phyloP scores from a whole-genome alignment of 30 jellyfish, hydroid and myxozoan species.

The Aurelia aurita complex sp. Pacific region DNA sequence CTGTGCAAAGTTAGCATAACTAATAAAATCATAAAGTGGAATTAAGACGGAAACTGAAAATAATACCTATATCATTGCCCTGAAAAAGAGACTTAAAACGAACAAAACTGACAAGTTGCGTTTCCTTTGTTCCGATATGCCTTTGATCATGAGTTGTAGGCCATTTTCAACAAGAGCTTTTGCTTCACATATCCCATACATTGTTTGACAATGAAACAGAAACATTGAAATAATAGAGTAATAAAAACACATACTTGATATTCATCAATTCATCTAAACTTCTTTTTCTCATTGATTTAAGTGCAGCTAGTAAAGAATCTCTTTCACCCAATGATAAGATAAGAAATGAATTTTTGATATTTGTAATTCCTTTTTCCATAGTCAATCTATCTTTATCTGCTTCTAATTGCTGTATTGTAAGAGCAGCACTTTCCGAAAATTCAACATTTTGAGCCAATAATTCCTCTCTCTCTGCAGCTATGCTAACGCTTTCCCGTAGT shows the following conservation, averaged over 20 bases:
- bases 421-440: conserved; percentile 85
- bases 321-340: conserved; percentile 87
- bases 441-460: conserved; percentile 81
- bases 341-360: conserved; percentile 88
- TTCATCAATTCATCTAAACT: conserved; percentile 73
- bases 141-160: too few relatives aligned
- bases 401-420: conserved; percentile 51
- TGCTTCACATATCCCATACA: too few relatives aligned
- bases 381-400: conserved; percentile 73
- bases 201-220: neutral
- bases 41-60: too few relatives aligned
- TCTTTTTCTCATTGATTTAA: conserved; percentile 72
- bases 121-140: too few relatives aligned
- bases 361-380: conserved; percentile 91
- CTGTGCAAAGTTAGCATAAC: too few relatives aligned
- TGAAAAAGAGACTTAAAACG: too few relatives aligned
- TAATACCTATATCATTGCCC: too few relatives aligned
- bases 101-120: too few relatives aligned
- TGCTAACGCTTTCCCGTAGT: conserved; percentile 89
- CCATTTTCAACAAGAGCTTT: too few relatives aligned
- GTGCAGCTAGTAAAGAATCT: conserved; percentile 77
- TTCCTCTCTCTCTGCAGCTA: conserved; percentile 95
- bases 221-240: neutral
- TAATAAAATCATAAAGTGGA: too few relatives aligned
- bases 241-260: conserved; percentile 56